A percentile compares a stretch with the other conserved stretches of the same genome.
These are phyloP conservation scores for Pseudorectes ferrugineus DNA, from an alignment of 2,113 vertebrate genomes.

Conservation along the genomic window DNA sequence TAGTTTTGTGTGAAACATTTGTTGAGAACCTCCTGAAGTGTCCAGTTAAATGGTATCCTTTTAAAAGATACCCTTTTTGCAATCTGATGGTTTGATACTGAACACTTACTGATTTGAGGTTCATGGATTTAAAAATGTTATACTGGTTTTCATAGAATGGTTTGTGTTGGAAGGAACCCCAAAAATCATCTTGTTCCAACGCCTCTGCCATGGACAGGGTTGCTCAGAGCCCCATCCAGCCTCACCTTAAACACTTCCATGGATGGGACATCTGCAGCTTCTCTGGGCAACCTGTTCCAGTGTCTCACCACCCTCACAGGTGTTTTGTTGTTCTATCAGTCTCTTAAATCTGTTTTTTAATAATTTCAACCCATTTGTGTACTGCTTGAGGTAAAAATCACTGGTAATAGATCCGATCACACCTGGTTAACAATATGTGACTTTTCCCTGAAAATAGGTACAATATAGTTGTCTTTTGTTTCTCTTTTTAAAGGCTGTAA, in stretches of 20 bases:
- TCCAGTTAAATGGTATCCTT: neutral
- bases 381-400: neutral
- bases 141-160: neutral
- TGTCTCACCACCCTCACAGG: neutral
- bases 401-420: neutral
- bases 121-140: neutral
- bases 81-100: neutral
- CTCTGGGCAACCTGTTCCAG: neutral
- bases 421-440: neutral
- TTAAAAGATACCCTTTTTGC: neutral
- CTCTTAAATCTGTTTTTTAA: neutral
- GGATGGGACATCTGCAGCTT: neutral
- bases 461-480: neutral
- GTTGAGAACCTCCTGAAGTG: neutral
- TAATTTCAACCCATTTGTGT: neutral
- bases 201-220: neutral
- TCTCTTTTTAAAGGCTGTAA: neutral
- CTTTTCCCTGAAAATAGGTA: neutral
- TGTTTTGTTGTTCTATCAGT: neutral
- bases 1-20: neutral
- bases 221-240: neutral
- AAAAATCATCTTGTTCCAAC: neutral
- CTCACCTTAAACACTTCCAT: neutral
- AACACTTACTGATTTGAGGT: neutral
- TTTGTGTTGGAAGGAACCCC: neutral